A percentile compares a stretch with the other conserved stretches of the same genome.
phyloP scores from a whole-genome alignment of 92 coral and sea anemone species.

The Parazoanthus atlanticus region DNA sequence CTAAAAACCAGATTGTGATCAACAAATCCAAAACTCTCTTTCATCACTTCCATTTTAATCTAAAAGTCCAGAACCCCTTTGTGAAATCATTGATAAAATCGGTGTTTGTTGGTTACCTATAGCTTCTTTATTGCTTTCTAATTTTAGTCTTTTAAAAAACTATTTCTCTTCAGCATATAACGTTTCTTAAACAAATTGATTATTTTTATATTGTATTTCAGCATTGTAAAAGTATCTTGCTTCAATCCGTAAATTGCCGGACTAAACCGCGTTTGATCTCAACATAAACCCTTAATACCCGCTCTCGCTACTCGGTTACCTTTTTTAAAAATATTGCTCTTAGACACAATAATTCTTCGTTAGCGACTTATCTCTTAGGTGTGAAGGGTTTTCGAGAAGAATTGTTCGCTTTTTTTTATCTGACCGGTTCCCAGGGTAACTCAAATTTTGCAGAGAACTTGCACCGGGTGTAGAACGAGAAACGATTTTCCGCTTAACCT shows the following conservation, averaged over 20 bases:
- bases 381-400: conserved; percentile 12
- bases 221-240: not conserved
- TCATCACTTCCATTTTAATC: not conserved
- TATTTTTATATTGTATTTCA: not conserved
- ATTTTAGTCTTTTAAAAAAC: not conserved
- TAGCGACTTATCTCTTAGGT: not conserved
- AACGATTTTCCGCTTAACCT: not conserved
- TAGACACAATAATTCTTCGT: not conserved
- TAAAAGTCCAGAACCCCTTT: not conserved
- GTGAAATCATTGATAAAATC: not conserved
- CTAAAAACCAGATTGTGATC: not conserved
- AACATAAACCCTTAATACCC: not conserved
- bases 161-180: not conserved
- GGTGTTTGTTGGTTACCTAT: not conserved
- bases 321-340: not conserved
- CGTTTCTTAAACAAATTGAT: not conserved
- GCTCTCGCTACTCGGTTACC: not conserved
- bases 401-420: conserved; percentile 3
- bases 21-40: not conserved
- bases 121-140: not conserved
- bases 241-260: not conserved
- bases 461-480: conserved; percentile 20
- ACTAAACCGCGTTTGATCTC: not conserved
- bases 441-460: conserved; percentile 22
- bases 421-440: conserved; percentile 30